These are phyloP conservation scores for Myotis brandtii DNA, from an alignment of 2,113 vertebrate genomes.

Conservation along the genomic window DNA sequence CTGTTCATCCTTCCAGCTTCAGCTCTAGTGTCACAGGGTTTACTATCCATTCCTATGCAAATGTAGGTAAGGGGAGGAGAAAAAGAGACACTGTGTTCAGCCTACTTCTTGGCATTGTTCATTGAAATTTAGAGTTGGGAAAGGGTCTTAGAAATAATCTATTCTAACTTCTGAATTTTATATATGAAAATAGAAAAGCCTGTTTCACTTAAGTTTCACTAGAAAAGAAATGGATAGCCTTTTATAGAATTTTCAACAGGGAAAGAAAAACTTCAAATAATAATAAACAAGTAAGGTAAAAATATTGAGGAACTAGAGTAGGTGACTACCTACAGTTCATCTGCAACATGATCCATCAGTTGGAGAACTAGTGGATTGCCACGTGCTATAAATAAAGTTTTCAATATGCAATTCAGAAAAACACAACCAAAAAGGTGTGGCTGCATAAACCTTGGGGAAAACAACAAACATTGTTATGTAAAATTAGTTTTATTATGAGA, in stretches of 20 bases:
- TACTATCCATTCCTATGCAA: not conserved
- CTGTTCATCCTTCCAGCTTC: not conserved
- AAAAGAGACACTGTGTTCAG: not conserved
- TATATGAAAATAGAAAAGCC: not conserved
- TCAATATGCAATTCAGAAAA: not conserved
- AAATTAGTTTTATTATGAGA: not conserved
- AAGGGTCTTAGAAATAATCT: not conserved
- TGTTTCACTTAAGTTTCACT: not conserved
- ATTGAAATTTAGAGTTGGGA: not conserved
- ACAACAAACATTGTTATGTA: not conserved
- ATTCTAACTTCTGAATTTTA: constrained; percentile 30
- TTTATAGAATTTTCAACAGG: not conserved
- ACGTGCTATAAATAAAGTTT: constrained; percentile 23
- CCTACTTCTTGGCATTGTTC: not conserved
- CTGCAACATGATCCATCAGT: not conserved
- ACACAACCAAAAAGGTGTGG: not conserved
- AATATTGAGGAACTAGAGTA: constrained; percentile 6
- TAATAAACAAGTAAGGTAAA: not conserved
- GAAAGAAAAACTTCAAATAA: constrained; percentile 6
- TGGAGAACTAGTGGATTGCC: not conserved
- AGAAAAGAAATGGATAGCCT: constrained; percentile 1
- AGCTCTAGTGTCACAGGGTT: not conserved
- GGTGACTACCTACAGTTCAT: not conserved
- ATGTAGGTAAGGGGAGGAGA: not conserved
- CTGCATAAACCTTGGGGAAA: not conserved